Percentiles rank a stretch among this genome's conserved stretches.
Conservation (phyloP, 2,113 vertebrate genomes). For the Amia ocellicauda region DNA sequence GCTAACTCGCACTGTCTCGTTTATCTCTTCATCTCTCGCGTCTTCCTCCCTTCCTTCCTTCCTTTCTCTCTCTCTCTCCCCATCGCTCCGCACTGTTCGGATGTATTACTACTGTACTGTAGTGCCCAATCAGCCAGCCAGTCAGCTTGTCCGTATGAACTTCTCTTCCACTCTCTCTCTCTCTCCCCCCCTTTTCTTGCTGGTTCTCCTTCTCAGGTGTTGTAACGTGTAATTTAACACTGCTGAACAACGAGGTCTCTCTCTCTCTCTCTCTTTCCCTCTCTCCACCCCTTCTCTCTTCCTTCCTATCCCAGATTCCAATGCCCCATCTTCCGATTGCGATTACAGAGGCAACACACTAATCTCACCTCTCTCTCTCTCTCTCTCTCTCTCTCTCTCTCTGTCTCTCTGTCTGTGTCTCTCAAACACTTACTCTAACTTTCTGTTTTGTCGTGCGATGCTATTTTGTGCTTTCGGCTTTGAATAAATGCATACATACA, state of each 20-base stretch:
- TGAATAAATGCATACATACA: too few relatives aligned
- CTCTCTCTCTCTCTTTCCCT: background rate
- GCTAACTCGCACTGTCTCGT: background rate
- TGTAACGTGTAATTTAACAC: background rate
- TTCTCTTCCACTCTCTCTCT: constrained; percentile 4
- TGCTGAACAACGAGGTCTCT: background rate
- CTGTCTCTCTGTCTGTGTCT: constrained; percentile 18
- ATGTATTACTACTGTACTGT: background rate
- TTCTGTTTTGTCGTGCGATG: too few relatives aligned
- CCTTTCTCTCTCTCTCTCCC: background rate
- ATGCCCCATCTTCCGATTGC: background rate
- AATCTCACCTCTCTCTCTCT: constrained; percentile 1
- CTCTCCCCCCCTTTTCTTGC: background rate
- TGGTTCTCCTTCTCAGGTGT: background rate
- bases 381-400: constrained; percentile 16
- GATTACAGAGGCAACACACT: background rate
- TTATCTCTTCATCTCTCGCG: background rate
- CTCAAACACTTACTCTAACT: constrained; percentile 43
- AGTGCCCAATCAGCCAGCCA: background rate
- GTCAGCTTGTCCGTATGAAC: background rate
- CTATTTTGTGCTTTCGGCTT: too few relatives aligned
- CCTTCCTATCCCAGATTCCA: background rate
- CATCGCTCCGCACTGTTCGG: background rate
- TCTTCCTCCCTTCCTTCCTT: background rate
- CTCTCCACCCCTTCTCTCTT: background rate